These are phyloP conservation scores for Cairina moschata DNA, from an alignment of 2,113 vertebrate genomes.

Conservation along the genomic window DNA sequence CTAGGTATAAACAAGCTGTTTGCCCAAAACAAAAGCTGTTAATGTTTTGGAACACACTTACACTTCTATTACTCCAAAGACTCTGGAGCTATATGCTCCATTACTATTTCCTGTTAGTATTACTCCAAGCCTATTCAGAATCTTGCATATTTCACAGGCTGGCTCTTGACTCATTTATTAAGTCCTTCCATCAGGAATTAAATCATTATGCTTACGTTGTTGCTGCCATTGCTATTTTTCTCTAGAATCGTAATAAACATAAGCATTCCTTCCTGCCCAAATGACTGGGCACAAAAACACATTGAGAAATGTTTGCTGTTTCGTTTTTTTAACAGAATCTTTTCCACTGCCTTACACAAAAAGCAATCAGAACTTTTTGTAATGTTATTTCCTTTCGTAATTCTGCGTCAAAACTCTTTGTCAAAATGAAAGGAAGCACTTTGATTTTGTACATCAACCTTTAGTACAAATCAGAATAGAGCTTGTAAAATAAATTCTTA, in stretches of 20 bases:
- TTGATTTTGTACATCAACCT: neutral
- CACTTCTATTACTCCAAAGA: neutral
- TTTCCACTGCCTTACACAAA: neutral
- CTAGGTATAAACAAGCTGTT: neutral
- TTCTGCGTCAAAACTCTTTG: neutral
- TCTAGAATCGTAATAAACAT: neutral
- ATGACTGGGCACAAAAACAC: neutral
- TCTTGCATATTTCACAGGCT: neutral
- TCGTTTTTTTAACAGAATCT: neutral
- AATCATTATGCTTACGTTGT: neutral
- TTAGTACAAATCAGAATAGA: neutral
- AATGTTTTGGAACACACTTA: slow-evolving; percentile 1
- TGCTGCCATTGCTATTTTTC: neutral
- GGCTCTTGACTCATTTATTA: neutral
- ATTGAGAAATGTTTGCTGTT: neutral
- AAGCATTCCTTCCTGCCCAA: neutral
- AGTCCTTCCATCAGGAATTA: neutral
- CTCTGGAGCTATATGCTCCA: neutral
- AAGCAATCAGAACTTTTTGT: neutral
- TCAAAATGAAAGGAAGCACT: neutral
- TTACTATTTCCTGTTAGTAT: neutral
- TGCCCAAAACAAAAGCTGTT: slow-evolving; percentile 31
- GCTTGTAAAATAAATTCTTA: neutral
- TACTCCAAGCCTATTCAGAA: neutral
- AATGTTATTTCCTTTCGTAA: neutral